Evolutionary conservation across 1,140 invertebrate species (phyloP), one percentile per base, ranked within the genome.

Genomic region (Euwallacea fornicatus): DNA sequence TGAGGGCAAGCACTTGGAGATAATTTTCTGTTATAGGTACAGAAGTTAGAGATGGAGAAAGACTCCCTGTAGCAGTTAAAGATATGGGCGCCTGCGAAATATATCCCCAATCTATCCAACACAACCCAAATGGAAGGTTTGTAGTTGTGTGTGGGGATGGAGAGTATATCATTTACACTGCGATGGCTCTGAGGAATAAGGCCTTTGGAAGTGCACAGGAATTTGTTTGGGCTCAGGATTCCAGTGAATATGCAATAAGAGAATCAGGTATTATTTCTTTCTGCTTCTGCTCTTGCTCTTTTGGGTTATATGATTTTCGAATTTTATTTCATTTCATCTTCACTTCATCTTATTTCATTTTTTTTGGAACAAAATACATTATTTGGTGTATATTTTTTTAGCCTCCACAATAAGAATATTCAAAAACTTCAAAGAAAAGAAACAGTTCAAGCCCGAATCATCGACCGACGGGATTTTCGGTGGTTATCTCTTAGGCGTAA

Each of bases 11-110:
- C 43, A 33, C 21, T 33, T 33, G 21, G 21, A 2, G 21, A 4
- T 33, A 33, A 33, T 33, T 33, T 33, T 33, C 21, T 61, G 73
- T 71, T 75, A 7, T 77, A 77, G 89, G 90, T 79, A 85, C 84
- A 16, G 91, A 93, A 79, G 87, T 93, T 59, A 93, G 93, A 81
- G 96, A 98, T 82, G 96, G 96, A 0, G 95, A 98, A 83, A 87
- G 96, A 10, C 83, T 99, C 0, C 93, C 97, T 2, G 85, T 99
- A 7, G 90, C 93, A 2, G 92, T 98, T 0, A 99, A 99, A 82
- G 98, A 99, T 77, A 98, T 99, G 95, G 98, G 98, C 0, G 95
- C 95, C 15, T 99, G 97, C 84, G 98, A 99, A 84, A 98, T 99
- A 74, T 99, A 99, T 82, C 98, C 98, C 0, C 98, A 99, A 81